Percentiles rank a stretch among this genome's conserved stretches.
phyloP scores from a whole-genome alignment of 2,113 vertebrate genomes.

The Caretta caretta region DNA sequence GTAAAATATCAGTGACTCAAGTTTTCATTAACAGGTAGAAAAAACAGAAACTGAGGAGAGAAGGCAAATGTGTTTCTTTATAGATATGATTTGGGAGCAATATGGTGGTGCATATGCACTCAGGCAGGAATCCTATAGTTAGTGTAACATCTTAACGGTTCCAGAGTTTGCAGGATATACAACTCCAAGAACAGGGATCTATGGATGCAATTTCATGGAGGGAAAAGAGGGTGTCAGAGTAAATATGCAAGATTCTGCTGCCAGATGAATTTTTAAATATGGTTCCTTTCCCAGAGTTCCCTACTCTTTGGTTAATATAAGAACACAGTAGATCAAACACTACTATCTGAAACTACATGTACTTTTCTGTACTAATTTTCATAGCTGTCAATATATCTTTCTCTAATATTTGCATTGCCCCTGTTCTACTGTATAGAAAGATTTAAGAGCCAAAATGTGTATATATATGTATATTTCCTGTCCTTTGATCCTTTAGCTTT shows the following conservation, averaged over 20 bases:
- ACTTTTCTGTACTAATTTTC: no score
- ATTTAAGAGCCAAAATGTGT: fast-evolving
- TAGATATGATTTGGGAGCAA: fast-evolving
- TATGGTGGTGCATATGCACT: neutral
- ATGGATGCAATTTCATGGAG: neutral
- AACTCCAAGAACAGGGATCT: fast-evolving
- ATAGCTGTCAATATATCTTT: no score
- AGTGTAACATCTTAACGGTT: neutral
- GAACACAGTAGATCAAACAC: neutral
- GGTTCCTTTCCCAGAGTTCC: neutral
- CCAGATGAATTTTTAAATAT: neutral
- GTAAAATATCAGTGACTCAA: neutral
- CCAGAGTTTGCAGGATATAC: fast-evolving
- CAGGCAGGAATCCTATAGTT: neutral
- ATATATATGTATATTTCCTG: neutral
- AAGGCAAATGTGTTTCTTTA: neutral
- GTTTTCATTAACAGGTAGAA: neutral
- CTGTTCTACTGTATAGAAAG: neutral
- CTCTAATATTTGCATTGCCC: no score
- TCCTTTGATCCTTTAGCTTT: neutral
- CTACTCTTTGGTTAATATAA: neutral
- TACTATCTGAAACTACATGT: neutral
- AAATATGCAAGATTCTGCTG: neutral
- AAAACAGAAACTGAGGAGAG: neutral
- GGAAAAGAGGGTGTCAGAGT: neutral